Evolutionary conservation across 2,797 vertebrate species (phyloP), one percentile per base, ranked within the genome.

Genomic region (Oryzias sinensis): DNA sequence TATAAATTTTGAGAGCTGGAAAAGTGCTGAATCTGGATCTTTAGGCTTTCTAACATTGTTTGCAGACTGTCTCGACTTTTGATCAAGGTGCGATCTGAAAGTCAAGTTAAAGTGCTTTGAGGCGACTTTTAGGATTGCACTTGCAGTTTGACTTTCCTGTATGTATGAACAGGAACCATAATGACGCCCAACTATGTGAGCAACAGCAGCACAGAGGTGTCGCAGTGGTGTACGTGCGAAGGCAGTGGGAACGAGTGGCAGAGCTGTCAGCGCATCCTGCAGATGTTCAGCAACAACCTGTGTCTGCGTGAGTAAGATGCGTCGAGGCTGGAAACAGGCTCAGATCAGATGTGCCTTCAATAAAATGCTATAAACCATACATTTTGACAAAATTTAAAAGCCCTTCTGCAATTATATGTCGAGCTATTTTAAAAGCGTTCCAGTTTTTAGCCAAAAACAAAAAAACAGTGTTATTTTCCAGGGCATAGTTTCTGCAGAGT

Each of bases 101-200:
- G 68, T 68, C 2, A 56, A 43, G 41, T 25, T 48, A 42, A 4
- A 56, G 52, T 58, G 49, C 33, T 20, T 48, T 55, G 2, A 37
- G 66, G 47, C 43, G 11, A 2, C 47, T 54, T 51, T 24, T 20
- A 46, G 49, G 33, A 18, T 49, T 64, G 57, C 8, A 15, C 52
- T 47, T 41, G 4, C 37, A 46, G 43, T 51, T 46, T 53, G 20
- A 60, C 45, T 56, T 58, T 62, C 65, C 16, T 53, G 25, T 64
- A 11, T 59, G 1, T 11, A 37, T 11, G 42, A 41, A 46, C 84
- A 99, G 97, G 97, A 42, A 99, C 97, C 8, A 90, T 92, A 70
- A 95, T 98, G 94, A 99, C 97, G 59, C 97, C 97, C 51, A 99
- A 99, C 90, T 99, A 97, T 1, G 77, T 98, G 81, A 96, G 92